Evolutionary conservation across 2,888 invertebrate species (phyloP).

Genomic region (Electrophaes corylata): DNA sequence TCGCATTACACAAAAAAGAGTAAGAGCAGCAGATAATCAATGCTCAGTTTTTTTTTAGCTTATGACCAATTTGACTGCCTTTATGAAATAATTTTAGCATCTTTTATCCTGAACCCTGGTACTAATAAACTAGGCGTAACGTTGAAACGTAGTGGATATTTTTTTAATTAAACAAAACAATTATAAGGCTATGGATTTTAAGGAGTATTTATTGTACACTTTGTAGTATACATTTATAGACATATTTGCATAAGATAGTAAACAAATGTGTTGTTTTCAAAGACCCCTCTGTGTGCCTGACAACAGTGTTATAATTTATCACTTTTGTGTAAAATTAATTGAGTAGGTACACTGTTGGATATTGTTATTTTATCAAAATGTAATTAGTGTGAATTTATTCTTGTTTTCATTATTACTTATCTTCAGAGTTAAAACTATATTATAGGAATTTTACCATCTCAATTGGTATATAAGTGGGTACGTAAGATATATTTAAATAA

Average conservation of each 20-base stretch:
- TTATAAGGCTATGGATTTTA: no score
- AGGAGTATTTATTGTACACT: neutral
- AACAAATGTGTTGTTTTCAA: neutral
- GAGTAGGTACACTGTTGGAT: neutral
- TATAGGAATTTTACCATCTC: constrained; percentile 13
- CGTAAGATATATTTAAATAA: no score
- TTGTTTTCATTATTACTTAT: constrained; percentile 4
- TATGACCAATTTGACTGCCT: no score
- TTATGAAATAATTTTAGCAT: no score
- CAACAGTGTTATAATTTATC: constrained; percentile 17
- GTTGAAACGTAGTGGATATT: no score
- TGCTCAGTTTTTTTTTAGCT: no score
- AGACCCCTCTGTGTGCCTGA: constrained; percentile 23
- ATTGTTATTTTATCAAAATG: neutral
- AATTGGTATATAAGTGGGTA: no score
- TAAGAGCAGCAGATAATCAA: no score
- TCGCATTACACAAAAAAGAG: no score
- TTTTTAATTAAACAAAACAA: no score
- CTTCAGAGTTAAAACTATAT: constrained; percentile 4
- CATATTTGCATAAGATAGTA: neutral
- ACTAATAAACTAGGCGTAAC: no score
- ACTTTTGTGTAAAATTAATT: constrained; percentile 1
- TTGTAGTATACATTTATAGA: neutral
- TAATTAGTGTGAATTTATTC: neutral
- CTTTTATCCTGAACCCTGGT: no score